A percentile compares a stretch with the other conserved stretches of the same genome.
Evolutionary conservation across 2,113 vertebrate genomes (phyloP).

Genomic region (Stegostoma tigrinum): DNA sequence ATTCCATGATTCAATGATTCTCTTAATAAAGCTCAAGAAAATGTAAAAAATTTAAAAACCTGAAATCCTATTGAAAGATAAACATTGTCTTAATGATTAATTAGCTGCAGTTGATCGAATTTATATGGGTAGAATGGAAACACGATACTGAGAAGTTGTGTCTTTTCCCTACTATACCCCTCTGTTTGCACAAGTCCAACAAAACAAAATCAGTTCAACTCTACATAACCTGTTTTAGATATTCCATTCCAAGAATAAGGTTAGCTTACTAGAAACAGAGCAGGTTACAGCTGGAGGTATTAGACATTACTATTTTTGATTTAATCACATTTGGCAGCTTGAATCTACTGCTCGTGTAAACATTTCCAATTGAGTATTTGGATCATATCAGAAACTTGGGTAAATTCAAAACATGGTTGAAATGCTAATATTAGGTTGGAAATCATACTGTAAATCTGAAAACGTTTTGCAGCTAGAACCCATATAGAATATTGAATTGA

Average conservation of each 20-base stretch:
- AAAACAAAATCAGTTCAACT: neutral
- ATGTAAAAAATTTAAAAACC: neutral
- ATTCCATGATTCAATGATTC: neutral
- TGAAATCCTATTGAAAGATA: neutral
- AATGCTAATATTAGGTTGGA: neutral
- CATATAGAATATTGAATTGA: neutral
- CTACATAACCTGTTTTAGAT: neutral
- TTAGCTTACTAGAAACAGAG: neutral
- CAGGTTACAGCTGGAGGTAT: neutral
- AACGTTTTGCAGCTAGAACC: no score
- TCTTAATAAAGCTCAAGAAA: neutral
- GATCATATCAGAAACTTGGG: slow-evolving; percentile 2
- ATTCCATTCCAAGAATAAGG: neutral
- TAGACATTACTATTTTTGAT: neutral
- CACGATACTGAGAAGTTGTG: neutral
- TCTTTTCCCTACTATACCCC: neutral
- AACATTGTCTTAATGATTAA: neutral
- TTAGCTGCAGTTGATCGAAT: neutral
- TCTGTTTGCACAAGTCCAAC: neutral
- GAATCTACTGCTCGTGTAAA: neutral
- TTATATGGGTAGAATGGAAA: neutral
- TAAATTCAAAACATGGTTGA: neutral
- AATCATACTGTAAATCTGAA: neutral
- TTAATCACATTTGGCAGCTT: slow-evolving; percentile 22
- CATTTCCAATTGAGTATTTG: neutral